phyloP scores from a whole-genome alignment of 2,888 invertebrate species.

The Leucophora obtusa region DNA sequence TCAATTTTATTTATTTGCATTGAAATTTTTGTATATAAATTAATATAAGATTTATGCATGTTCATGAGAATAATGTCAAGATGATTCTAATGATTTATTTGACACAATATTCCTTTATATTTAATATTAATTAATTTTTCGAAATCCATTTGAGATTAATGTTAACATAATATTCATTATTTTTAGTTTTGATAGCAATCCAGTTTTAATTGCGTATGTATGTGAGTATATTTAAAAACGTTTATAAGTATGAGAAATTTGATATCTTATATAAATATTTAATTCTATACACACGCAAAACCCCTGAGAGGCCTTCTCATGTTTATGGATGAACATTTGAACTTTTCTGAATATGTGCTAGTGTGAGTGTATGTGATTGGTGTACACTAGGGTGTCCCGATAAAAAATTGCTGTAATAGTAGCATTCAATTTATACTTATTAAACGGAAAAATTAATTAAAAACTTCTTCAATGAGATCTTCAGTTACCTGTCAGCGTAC shows the following conservation, averaged over 20 bases:
- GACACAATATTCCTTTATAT: too few relatives aligned
- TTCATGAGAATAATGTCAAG: not conserved
- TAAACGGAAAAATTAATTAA: too few relatives aligned
- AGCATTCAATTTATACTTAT: too few relatives aligned
- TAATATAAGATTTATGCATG: not conserved
- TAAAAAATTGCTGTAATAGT: too few relatives aligned
- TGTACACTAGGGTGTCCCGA: too few relatives aligned
- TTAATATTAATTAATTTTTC: slow-evolving; percentile 29
- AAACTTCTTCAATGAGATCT: too few relatives aligned
- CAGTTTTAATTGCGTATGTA: slow-evolving; percentile 1
- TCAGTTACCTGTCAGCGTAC: too few relatives aligned
- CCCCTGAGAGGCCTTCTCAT: not conserved
- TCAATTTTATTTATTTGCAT: slow-evolving; percentile 15
- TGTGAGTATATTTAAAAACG: not conserved
- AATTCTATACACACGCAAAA: not conserved
- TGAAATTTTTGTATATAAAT: not conserved
- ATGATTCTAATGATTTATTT: too few relatives aligned
- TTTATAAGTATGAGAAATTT: not conserved
- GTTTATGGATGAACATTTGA: not conserved
- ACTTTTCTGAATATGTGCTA: not conserved
- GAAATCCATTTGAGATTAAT: slow-evolving; percentile 44
- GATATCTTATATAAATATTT: slow-evolving; percentile 11
- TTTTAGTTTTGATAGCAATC: slow-evolving; percentile 22
- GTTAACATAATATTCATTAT: slow-evolving; percentile 43
- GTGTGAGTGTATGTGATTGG: too few relatives aligned